A percentile compares a stretch with the other conserved stretches of the same genome.
phyloP scores from a whole-genome alignment of 2,113 vertebrate genomes.

The Pteronura brasiliensis region DNA sequence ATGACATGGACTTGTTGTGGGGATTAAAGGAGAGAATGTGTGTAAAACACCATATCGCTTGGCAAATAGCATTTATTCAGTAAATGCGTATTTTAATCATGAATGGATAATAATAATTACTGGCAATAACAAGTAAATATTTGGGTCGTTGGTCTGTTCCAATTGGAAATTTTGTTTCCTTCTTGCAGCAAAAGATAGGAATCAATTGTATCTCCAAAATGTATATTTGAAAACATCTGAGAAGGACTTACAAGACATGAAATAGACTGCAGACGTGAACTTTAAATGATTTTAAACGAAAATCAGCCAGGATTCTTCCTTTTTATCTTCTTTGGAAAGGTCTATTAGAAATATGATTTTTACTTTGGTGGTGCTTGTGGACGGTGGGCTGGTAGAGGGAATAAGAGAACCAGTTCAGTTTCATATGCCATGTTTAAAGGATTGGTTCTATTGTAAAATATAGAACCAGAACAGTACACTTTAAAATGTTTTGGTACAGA shows the following conservation, averaged over 20 bases:
- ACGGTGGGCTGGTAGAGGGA: not conserved
- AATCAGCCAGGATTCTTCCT: not conserved
- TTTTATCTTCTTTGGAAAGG: not conserved
- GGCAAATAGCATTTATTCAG: not conserved
- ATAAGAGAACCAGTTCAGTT: not conserved
- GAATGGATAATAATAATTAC: not conserved
- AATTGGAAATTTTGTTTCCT: not conserved
- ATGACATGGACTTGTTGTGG: not conserved
- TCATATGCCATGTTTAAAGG: not conserved
- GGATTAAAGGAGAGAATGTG: not conserved
- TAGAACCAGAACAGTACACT: not conserved
- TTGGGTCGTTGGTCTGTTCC: not conserved
- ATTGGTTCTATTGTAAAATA: not conserved
- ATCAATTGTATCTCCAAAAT: not conserved
- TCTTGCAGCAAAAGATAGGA: not conserved
- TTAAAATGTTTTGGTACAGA: slow-evolving; percentile 22
- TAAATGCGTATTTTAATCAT: not conserved
- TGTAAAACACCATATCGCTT: not conserved
- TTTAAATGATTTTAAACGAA: not conserved
- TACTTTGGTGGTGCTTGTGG: not conserved
- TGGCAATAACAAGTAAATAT: not conserved
- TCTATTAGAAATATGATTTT: not conserved
- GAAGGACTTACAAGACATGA: not conserved
- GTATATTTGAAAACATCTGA: not conserved
- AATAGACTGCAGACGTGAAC: not conserved